A percentile compares a stretch with the other conserved stretches of the same genome.
Evolutionary conservation across 2,113 vertebrate genomes (phyloP).

Genomic region (Pituophis catenifer): DNA sequence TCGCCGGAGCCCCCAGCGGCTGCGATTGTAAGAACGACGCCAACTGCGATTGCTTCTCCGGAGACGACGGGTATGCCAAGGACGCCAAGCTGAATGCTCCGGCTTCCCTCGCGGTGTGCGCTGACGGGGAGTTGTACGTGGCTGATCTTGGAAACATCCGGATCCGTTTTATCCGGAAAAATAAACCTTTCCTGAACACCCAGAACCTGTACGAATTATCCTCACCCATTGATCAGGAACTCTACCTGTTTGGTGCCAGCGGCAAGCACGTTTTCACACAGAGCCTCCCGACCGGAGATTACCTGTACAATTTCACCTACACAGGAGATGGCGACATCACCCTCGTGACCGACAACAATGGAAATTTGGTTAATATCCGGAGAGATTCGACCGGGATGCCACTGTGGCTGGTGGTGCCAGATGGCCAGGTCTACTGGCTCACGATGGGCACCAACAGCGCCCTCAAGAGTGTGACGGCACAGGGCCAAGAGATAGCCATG

Average conservation of each 20-base stretch:
- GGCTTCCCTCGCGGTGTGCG: conserved; percentile 88
- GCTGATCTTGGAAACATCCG: conserved; percentile 94
- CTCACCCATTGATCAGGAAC: conserved; percentile 92
- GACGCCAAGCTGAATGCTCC: conserved; percentile 92
- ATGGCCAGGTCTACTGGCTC: conserved; percentile 95
- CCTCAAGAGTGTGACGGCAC: conserved; percentile 87
- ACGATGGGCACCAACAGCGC: conserved; percentile 95
- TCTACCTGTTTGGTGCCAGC: conserved; percentile 93
- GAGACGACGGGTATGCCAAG: conserved; percentile 95
- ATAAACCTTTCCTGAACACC: conserved; percentile 89
- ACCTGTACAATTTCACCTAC: conserved; percentile 95
- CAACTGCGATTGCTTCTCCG: conserved; percentile 97
- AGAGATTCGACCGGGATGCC: conserved; percentile 93
- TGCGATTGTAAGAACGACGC: conserved; percentile 97
- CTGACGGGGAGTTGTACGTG: conserved; percentile 90
- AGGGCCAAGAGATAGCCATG: conserved; percentile 89
- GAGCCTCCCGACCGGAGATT: conserved; percentile 92
- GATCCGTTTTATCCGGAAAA: conserved; percentile 90
- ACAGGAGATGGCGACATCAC: conserved; percentile 85
- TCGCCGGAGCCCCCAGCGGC: conserved; percentile 90
- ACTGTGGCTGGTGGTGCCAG: conserved; percentile 89
- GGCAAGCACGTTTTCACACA: conserved; percentile 94
- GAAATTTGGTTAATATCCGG: conserved; percentile 84
- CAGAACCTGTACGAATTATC: conserved; percentile 95
- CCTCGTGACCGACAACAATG: conserved; percentile 89